Evolutionary conservation across 2,888 invertebrate species (phyloP).

Genomic region (Ormia ochracea): DNA sequence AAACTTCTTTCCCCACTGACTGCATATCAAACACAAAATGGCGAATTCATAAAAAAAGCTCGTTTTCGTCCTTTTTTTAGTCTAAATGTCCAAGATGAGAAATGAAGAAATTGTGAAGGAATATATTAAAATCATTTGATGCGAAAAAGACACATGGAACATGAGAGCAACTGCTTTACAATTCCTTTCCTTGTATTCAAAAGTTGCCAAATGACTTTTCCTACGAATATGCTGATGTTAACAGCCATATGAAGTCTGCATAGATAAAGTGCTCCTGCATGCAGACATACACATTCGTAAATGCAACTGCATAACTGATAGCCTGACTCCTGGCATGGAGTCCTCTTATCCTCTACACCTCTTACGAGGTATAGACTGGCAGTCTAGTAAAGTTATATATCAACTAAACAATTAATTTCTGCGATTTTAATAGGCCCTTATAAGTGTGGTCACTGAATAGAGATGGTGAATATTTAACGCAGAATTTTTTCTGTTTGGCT

Average conservation of each 20-base stretch:
- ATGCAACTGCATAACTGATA: neutral
- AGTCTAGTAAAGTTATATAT: neutral
- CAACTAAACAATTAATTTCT: too few relatives aligned
- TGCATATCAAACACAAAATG: neutral
- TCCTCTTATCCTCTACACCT: neutral
- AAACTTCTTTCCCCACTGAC: neutral
- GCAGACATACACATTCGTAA: too few relatives aligned
- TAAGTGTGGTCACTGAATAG: too few relatives aligned
- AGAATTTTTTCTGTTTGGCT: too few relatives aligned
- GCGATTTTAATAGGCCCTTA: too few relatives aligned
- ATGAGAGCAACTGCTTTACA: neutral
- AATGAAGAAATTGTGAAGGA: neutral
- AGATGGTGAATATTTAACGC: too few relatives aligned
- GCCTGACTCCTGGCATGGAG: conserved; percentile 16
- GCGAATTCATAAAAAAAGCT: neutral
- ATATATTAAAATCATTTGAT: neutral
- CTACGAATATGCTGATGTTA: conserved; percentile 22
- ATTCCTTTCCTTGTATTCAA: conserved; percentile 28
- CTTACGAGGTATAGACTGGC: neutral
- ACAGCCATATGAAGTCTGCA: neutral
- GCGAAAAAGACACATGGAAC: conserved; percentile 4
- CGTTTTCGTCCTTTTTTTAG: neutral
- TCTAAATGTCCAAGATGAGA: neutral
- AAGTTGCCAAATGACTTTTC: conserved; percentile 18
- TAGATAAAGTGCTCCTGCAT: too few relatives aligned